Evolutionary conservation across 2,888 invertebrate species (phyloP).

Genomic region (Bombylius major): DNA sequence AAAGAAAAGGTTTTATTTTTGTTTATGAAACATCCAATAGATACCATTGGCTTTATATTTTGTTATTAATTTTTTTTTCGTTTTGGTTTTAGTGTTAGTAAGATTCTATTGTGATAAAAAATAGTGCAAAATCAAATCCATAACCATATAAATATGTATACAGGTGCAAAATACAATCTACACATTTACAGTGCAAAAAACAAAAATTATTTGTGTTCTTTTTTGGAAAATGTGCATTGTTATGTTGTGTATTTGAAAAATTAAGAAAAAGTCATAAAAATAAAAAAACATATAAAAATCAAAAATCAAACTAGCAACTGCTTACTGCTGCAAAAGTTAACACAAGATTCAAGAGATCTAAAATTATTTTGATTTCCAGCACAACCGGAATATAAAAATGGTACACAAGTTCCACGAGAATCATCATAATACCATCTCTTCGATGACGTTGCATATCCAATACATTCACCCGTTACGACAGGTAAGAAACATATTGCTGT

Average conservation of each 20-base stretch:
- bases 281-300: not conserved
- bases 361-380: conserved; percentile 80
- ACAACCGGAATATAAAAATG: conserved; percentile 78
- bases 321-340: conserved; percentile 44
- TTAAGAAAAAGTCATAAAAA: too few relatives aligned
- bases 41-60: too few relatives aligned
- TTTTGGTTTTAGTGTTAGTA: not conserved
- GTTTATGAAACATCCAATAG: too few relatives aligned
- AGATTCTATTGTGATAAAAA: not conserved
- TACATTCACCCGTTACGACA: conserved; percentile 50
- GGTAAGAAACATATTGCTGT: conserved; percentile 53
- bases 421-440: conserved; percentile 66
- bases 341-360: conserved; percentile 57
- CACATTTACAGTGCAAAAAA: not conserved
- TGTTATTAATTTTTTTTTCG: too few relatives aligned
- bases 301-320: not conserved
- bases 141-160: not conserved
- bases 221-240: too few relatives aligned
- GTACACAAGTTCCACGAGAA: conserved; percentile 53
- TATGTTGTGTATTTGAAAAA: too few relatives aligned
- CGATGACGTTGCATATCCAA: conserved; percentile 26
- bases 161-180: not conserved
- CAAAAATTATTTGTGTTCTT: too few relatives aligned
- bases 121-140: not conserved
- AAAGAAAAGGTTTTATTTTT: too few relatives aligned